phyloP scores from a whole-genome alignment of 1,140 invertebrate species.

The Nasonia vitripennis region DNA sequence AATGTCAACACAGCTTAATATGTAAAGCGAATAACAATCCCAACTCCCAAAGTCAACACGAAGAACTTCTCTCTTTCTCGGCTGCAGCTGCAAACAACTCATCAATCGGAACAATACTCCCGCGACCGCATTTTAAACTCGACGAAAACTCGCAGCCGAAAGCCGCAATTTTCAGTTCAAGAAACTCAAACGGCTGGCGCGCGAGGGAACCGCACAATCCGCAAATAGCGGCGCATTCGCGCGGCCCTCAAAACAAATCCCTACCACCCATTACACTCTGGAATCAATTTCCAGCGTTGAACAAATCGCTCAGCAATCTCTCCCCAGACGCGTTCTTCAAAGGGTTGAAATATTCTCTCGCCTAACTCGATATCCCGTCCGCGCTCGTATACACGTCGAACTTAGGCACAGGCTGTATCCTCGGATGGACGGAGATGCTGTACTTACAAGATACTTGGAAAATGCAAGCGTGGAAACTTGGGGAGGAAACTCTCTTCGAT shows the following conservation, averaged over 20 bases:
- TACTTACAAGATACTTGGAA: background rate
- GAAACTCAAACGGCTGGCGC: background rate
- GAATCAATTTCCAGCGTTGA: background rate
- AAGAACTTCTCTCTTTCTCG: too few species aligned
- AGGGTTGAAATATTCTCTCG: slow-evolving; percentile 18
- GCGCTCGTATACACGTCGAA: background rate
- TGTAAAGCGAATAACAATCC: too few species aligned
- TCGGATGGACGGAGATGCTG: background rate
- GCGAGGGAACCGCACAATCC: background rate
- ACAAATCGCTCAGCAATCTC: background rate
- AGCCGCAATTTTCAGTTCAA: background rate
- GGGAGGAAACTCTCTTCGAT: background rate
- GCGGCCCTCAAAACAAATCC: background rate
- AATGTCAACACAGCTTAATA: too few species aligned
- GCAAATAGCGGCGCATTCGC: background rate
- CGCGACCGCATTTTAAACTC: background rate
- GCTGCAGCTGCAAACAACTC: background rate
- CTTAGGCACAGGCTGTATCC: background rate
- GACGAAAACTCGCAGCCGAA: too few species aligned
- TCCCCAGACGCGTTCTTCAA: background rate
- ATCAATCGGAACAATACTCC: background rate
- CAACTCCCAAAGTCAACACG: too few species aligned
- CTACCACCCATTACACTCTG: background rate
- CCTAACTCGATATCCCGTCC: background rate
- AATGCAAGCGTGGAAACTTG: background rate